These are phyloP conservation scores for Notechis scutatus DNA, from an alignment of 2,113 vertebrate species.

Conservation along the genomic window DNA sequence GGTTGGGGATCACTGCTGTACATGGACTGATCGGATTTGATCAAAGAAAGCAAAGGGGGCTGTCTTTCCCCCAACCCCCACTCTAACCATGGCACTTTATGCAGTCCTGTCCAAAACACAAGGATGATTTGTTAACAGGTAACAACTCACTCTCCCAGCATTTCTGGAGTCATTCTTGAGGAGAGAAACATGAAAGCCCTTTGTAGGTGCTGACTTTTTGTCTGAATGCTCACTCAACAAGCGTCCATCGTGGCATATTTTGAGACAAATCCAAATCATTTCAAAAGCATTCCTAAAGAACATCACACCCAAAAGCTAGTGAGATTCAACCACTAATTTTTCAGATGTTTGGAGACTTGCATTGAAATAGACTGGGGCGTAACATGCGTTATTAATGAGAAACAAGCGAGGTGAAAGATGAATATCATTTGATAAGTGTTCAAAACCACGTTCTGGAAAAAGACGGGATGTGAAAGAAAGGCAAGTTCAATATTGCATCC, in stretches of 20 bases:
- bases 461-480: neutral
- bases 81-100: neutral
- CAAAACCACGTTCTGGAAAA: neutral
- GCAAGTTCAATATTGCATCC: neutral
- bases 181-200: neutral
- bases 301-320: neutral
- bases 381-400: neutral
- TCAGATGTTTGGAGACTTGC: neutral
- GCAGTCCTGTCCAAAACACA: neutral
- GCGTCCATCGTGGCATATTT: neutral
- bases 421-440: neutral
- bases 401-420: neutral
- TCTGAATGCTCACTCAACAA: neutral
- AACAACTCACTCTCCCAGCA: too few relatives aligned
- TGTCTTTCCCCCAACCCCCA: neutral
- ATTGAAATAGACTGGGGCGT: rapidly evolving
- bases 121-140: neutral
- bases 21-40: neutral
- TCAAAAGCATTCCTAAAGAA: neutral
- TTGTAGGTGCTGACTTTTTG: neutral
- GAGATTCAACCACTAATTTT: neutral
- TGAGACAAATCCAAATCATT: neutral
- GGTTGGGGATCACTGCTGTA: too few relatives aligned
- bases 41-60: neutral
- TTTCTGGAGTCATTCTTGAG: neutral